Percentiles rank a stretch among this genome's conserved stretches.
phyloP scores from a whole-genome alignment of 2,113 vertebrate genomes.

The Nannospalax galili region DNA sequence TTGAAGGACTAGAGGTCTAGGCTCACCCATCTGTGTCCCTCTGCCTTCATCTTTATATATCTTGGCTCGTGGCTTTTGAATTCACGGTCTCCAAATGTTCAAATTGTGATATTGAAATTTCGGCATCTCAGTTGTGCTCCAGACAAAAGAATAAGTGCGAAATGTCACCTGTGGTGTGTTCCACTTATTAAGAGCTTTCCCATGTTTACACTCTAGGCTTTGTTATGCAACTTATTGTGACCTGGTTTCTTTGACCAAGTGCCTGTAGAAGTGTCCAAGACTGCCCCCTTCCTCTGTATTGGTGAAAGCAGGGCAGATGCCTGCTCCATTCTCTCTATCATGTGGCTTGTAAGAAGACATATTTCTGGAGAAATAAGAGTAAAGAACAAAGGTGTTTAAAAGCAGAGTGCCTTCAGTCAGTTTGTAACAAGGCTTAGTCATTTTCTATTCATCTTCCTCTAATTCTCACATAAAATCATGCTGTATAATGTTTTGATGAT shows the following conservation, averaged over 20 bases:
- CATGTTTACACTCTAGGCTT: background rate
- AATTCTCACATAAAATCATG: background rate
- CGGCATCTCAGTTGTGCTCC: background rate
- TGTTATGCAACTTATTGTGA: background rate
- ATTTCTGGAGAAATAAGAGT: too few relatives aligned
- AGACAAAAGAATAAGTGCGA: background rate
- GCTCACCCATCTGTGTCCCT: accelerated
- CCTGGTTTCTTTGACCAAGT: too few relatives aligned
- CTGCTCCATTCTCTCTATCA: too few relatives aligned
- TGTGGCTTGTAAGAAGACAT: too few relatives aligned
- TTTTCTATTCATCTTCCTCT: background rate
- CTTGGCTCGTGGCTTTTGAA: accelerated
- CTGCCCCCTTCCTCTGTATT: too few relatives aligned
- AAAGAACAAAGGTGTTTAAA: background rate
- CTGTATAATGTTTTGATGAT: accelerated
- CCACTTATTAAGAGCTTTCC: background rate
- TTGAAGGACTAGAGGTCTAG: background rate
- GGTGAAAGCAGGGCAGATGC: too few relatives aligned
- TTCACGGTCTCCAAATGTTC: background rate
- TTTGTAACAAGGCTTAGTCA: background rate
- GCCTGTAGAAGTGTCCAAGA: too few relatives aligned
- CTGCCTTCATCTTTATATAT: background rate
- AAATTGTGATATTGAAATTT: background rate
- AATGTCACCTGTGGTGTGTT: accelerated
- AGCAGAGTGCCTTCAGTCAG: background rate